These are phyloP conservation scores for Artemia sinica DNA, from an alignment of 2,888 invertebrate species.

Conservation along the genomic window DNA sequence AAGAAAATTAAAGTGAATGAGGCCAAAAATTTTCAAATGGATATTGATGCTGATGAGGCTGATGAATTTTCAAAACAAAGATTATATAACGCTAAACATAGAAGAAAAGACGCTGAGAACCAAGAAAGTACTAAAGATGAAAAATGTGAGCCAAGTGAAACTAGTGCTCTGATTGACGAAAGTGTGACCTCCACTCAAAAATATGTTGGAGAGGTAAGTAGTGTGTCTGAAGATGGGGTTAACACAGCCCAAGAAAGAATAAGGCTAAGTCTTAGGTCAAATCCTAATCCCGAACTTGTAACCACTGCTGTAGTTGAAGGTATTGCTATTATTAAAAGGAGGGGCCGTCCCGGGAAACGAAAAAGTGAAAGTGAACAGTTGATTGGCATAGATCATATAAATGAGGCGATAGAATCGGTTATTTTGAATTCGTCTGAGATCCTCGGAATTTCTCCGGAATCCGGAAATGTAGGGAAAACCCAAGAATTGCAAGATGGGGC, in stretches of 20 bases:
- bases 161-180: background rate
- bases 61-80: background rate
- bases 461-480: background rate
- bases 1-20: background rate
- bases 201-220: too few species aligned
- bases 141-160: background rate
- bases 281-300: background rate
- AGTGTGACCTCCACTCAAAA: background rate
- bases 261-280: background rate
- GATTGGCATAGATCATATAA: background rate
- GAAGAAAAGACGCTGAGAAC: background rate
- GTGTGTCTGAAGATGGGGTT: too few species aligned
- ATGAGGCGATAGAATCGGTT: slow-evolving; percentile 7
- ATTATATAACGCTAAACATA: background rate
- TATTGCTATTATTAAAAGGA: background rate
- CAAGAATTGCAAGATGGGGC: too few species aligned
- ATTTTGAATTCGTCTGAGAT: background rate
- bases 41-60: background rate
- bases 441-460: background rate
- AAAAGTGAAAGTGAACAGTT: background rate
- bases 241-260: background rate
- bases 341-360: background rate
- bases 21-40: background rate
- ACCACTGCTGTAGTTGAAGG: background rate
- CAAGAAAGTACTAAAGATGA: background rate